Evolutionary conservation across 2,797 vertebrate genomes (phyloP).

Genomic region (Myotis myotis): DNA sequence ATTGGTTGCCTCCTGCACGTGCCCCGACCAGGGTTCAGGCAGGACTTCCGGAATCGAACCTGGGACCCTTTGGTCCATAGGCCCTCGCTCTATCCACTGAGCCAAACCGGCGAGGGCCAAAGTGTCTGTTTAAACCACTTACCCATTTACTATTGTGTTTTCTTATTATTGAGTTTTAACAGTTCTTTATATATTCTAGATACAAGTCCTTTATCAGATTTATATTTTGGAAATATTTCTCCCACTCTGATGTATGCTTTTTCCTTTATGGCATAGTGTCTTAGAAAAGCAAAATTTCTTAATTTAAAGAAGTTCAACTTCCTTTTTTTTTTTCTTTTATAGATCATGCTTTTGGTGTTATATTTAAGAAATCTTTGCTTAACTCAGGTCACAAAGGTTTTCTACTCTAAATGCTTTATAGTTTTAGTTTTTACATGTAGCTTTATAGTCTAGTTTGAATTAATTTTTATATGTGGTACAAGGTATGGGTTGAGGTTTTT

Average conservation of each 20-base stretch:
- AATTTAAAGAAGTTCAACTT: background rate
- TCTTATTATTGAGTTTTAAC: no score
- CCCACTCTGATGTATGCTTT: background rate
- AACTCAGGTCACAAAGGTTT: no score
- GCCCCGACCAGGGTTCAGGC: background rate
- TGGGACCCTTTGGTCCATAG: accelerated
- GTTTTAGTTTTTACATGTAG: background rate
- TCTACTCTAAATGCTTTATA: no score
- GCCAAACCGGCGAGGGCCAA: background rate
- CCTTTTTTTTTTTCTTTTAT: background rate
- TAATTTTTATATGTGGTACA: background rate
- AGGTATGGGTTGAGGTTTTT: background rate
- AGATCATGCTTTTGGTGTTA: background rate
- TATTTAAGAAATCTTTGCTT: no score
- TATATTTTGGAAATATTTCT: background rate
- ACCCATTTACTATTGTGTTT: no score
- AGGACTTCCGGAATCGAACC: background rate
- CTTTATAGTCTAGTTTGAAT: background rate
- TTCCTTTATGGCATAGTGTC: background rate
- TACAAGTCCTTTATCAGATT: background rate
- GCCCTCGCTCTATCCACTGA: background rate
- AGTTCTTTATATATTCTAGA: no score
- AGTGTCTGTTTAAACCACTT: background rate
- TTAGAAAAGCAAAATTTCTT: background rate
- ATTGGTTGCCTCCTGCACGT: background rate